A percentile compares a stretch with the other conserved stretches of the same genome.
Conservation (phyloP, 2,113 vertebrate genomes). For the Cavia porcellus region DNA sequence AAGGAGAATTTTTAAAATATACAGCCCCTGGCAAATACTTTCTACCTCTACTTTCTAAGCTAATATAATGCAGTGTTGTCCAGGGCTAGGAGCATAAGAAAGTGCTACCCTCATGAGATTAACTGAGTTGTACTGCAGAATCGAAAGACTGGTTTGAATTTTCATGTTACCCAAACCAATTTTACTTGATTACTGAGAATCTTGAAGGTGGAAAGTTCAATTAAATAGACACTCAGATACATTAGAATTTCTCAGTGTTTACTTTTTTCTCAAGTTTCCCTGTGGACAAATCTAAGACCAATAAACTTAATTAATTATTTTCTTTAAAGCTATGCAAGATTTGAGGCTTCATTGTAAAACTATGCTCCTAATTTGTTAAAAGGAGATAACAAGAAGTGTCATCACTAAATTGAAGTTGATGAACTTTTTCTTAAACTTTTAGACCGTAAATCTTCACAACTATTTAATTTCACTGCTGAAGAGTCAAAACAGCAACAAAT, state of each 20-base stretch:
- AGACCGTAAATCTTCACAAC: constrained; percentile 34
- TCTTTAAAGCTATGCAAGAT: constrained; percentile 33
- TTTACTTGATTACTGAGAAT: constrained; percentile 60
- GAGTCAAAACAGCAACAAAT: neutral
- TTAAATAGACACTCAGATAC: constrained; percentile 56
- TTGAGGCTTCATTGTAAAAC: constrained; percentile 51
- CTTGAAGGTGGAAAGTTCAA: constrained; percentile 16
- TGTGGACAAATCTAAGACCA: constrained; percentile 44
- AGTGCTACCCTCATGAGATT: neutral
- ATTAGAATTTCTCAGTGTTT: constrained; percentile 61
- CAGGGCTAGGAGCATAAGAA: neutral
- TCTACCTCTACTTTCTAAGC: constrained; percentile 34
- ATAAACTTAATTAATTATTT: constrained; percentile 60
- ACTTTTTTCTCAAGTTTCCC: constrained; percentile 54
- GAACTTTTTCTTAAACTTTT: constrained; percentile 26
- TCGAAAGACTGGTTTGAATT: constrained; percentile 12
- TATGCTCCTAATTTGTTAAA: constrained; percentile 35
- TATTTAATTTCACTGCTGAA: neutral
- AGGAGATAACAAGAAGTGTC: constrained; percentile 5
- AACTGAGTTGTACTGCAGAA: constrained; percentile 14
- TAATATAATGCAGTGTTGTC: constrained; percentile 33
- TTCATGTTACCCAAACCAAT: constrained; percentile 60
- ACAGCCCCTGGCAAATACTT: constrained; percentile 21
- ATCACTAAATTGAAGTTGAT: neutral
- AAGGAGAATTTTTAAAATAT: neutral